Percentiles rank a stretch among this genome's conserved stretches.
These are phyloP conservation scores for Nomada goodeniana DNA, from an alignment of 2,888 invertebrate genomes.

Conservation along the genomic window DNA sequence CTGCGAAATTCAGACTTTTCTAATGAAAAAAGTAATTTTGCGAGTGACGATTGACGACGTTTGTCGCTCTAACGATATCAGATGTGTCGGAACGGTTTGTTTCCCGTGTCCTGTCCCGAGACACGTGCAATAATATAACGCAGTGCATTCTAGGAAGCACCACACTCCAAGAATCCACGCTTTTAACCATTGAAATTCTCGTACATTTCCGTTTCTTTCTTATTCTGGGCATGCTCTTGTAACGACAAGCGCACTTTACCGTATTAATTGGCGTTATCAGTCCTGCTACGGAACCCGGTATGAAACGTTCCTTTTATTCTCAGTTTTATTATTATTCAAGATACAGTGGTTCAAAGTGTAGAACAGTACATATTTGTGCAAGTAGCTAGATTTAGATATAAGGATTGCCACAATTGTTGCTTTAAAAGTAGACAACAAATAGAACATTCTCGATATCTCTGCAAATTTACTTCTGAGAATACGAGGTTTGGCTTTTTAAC, in stretches of 20 bases:
- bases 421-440: too few relatives aligned
- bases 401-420: too few relatives aligned
- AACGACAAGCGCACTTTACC: conserved; percentile 8
- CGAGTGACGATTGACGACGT: conserved; percentile 23
- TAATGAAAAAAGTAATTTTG: too few relatives aligned
- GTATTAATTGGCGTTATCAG: neutral
- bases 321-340: too few relatives aligned
- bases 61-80: conserved; percentile 26
- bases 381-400: too few relatives aligned
- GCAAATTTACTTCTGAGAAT: too few relatives aligned
- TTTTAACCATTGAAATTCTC: neutral
- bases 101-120: conserved; percentile 1
- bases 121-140: conserved; percentile 7
- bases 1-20: too few relatives aligned
- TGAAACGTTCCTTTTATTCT: neutral
- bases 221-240: neutral
- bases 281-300: neutral
- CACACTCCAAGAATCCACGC: neutral
- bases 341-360: too few relatives aligned
- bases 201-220: conserved; percentile 9
- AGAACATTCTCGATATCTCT: too few relatives aligned
- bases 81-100: conserved; percentile 24
- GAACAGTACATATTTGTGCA: too few relatives aligned
- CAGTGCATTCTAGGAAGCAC: conserved; percentile 8
- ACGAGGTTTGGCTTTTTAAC: too few relatives aligned